phyloP scores from a whole-genome alignment of 2,113 vertebrate genomes.

The Lipotes vexillifer region DNA sequence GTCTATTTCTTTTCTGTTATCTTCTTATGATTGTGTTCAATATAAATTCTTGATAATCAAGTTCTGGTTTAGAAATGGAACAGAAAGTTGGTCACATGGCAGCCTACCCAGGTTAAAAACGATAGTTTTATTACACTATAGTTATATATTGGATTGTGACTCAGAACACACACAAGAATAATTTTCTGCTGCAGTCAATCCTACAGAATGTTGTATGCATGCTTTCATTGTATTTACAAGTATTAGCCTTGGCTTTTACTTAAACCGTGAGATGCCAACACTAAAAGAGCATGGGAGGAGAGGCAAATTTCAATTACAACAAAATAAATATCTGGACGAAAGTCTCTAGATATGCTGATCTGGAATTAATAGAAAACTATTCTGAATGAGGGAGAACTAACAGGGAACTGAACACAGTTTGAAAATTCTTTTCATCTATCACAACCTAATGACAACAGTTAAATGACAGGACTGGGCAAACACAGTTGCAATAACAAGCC shows the following conservation, averaged over 20 bases:
- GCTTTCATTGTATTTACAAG: not conserved
- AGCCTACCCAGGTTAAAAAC: not conserved
- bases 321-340: not conserved
- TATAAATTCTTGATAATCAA: not conserved
- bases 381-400: not conserved
- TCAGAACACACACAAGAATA: not conserved
- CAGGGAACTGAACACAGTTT: not conserved
- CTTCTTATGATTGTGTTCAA: not conserved
- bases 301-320: not conserved
- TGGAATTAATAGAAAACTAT: not conserved
- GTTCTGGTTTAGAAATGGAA: not conserved
- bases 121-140: not conserved
- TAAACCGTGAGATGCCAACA: not conserved
- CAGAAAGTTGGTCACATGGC: not conserved
- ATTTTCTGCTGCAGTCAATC: not conserved
- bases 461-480: constrained; percentile 65
- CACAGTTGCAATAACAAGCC: constrained; percentile 37
- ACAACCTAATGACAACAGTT: constrained; percentile 59
- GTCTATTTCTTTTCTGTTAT: not conserved
- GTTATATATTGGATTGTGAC: not conserved
- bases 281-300: not conserved
- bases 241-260: not conserved
- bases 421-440: constrained; percentile 53
- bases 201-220: not conserved
- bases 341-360: not conserved